Percentiles rank a stretch among this genome's conserved stretches.
Evolutionary conservation across 1,140 invertebrate genomes (phyloP).

Genomic region (Wiebesia pumilae): DNA sequence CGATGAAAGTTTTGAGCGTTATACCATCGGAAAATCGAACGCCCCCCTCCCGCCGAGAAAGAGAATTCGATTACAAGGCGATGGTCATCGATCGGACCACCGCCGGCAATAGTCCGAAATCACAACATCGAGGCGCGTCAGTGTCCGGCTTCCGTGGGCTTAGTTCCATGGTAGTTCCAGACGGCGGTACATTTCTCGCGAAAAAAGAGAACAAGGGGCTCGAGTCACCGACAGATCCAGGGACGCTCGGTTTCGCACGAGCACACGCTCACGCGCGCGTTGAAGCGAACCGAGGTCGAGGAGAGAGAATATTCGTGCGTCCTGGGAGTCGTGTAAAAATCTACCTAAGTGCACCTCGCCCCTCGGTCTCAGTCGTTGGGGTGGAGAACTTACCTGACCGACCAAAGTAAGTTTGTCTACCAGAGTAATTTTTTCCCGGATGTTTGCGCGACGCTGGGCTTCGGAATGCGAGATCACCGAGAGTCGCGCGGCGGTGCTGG

Average conservation of each 20-base stretch:
- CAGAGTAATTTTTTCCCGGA: not conserved
- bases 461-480: conserved; percentile 30
- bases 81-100: not conserved
- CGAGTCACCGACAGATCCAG: not conserved
- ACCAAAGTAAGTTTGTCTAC: not conserved
- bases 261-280: not conserved
- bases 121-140: not conserved
- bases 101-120: not conserved
- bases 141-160: not conserved
- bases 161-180: too few relatives aligned
- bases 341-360: not conserved
- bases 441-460: not conserved
- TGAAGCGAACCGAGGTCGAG: not conserved
- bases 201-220: not conserved
- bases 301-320: not conserved
- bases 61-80: not conserved
- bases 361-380: not conserved
- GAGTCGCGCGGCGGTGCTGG: not conserved
- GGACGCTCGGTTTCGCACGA: not conserved
- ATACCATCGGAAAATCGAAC: not conserved
- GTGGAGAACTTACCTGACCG: conserved; percentile 22
- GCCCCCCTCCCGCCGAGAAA: not conserved
- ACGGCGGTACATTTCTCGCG: not conserved
- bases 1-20: conserved; percentile 9
- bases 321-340: not conserved